A percentile compares a stretch with the other conserved stretches of the same genome.
These are phyloP conservation scores for Pomacea canaliculata DNA, from an alignment of 2,888 invertebrate species.

Conservation along the genomic window DNA sequence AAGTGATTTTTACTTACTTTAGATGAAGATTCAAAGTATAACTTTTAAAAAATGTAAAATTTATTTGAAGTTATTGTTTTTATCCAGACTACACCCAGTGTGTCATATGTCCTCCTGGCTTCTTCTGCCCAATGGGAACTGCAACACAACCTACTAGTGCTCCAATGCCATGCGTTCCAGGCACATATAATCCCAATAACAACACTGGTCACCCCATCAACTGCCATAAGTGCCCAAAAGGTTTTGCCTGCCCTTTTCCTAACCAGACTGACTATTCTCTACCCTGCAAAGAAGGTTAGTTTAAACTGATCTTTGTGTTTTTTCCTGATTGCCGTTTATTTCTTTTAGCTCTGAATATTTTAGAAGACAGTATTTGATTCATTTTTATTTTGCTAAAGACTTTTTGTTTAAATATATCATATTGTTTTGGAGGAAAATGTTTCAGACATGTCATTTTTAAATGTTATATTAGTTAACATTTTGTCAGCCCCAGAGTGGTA, in stretches of 20 bases:
- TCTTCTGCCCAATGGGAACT: slow-evolving; percentile 63
- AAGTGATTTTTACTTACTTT: no score
- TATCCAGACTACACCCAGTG: slow-evolving; percentile 56
- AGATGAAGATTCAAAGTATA: no score
- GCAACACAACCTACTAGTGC: slow-evolving; percentile 52
- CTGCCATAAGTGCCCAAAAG: slow-evolving; percentile 60
- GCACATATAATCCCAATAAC: slow-evolving; percentile 60
- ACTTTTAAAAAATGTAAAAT: no score
- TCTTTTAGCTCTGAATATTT: no score
- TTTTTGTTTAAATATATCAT: no score
- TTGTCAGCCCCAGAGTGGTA: no score
- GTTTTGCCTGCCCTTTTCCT: slow-evolving; percentile 60
- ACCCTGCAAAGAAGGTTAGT: slow-evolving; percentile 59
- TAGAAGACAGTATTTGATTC: no score
- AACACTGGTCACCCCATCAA: slow-evolving; percentile 59
- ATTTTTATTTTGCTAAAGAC: no score
- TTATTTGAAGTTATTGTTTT: no score
- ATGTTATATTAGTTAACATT: no score
- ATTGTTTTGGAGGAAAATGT: no score
- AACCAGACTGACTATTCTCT: slow-evolving; percentile 54
- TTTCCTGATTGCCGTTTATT: neutral
- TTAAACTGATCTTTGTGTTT: neutral
- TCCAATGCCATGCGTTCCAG: slow-evolving; percentile 59
- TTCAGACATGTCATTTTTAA: no score
- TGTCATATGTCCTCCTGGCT: slow-evolving; percentile 58